Evolutionary conservation across 2,888 invertebrate species (phyloP).

Genomic region (Digitonthophagus gazella): DNA sequence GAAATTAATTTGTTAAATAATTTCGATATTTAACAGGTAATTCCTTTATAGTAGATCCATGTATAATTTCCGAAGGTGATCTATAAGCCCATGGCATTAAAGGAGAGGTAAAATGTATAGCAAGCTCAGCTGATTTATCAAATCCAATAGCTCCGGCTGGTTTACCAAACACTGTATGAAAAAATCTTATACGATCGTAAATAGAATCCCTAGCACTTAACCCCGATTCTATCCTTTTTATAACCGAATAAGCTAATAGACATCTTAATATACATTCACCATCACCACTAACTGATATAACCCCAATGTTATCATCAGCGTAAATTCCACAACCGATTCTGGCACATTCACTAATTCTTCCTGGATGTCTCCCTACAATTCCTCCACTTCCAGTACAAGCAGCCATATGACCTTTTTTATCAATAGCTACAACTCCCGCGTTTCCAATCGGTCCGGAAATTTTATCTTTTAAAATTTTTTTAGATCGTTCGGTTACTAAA

Average conservation of each 20-base stretch:
- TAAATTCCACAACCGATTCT: slow-evolving; percentile 1
- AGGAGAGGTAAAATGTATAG: neutral
- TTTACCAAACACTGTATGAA: neutral
- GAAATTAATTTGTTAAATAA: no score
- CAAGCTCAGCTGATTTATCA: neutral
- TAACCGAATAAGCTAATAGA: neutral
- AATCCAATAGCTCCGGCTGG: neutral
- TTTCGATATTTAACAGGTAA: no score
- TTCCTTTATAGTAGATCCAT: no score
- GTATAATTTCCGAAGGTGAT: neutral
- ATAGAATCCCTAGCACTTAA: neutral
- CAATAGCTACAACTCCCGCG: neutral
- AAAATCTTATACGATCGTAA: neutral
- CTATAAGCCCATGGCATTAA: slow-evolving; percentile 5
- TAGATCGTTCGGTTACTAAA: neutral
- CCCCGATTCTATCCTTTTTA: neutral
- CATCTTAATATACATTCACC: neutral
- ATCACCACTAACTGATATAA: neutral
- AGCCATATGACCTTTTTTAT: neutral
- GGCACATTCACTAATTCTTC: neutral
- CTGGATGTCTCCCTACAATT: neutral
- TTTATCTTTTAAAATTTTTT: neutral
- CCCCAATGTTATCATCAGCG: neutral
- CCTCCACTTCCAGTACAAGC: neutral
- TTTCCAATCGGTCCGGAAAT: neutral